Percentiles rank a stretch among this genome's conserved stretches.
Conservation (phyloP, 2,888 invertebrate genomes). For the Lasioglossum figueresi region DNA sequence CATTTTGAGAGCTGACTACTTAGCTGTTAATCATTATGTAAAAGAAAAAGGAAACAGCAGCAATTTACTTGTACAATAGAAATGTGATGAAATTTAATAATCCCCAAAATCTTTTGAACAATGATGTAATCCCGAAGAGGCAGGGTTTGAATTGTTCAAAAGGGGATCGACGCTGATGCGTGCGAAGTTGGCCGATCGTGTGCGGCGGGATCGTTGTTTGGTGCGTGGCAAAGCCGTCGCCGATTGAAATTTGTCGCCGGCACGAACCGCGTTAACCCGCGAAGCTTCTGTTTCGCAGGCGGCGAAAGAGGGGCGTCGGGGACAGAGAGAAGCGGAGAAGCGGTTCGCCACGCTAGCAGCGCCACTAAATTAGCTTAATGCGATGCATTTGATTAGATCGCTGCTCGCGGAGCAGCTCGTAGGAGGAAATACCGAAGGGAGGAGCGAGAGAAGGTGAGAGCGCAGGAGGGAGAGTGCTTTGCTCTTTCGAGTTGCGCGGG, state of each 20-base stretch:
- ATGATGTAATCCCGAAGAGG: too few relatives aligned
- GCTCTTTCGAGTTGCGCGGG: conserved; percentile 73
- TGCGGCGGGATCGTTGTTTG: neutral
- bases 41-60: too few relatives aligned
- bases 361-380: conserved; percentile 80
- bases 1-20: neutral
- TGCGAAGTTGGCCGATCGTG: neutral
- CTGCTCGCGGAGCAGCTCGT: conserved; percentile 55
- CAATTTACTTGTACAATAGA: too few relatives aligned
- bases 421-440: conserved; percentile 56
- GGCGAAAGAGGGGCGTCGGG: conserved; percentile 39
- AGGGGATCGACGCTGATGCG: neutral
- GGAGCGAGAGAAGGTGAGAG: conserved; percentile 39
- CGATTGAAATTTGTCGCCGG: conserved; percentile 62
- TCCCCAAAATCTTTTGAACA: too few relatives aligned
- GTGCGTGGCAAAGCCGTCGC: conserved; percentile 3
- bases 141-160: neutral
- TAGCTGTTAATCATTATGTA: too few relatives aligned
- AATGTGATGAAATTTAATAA: too few relatives aligned
- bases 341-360: conserved; percentile 75
- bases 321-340: conserved; percentile 39
- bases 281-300: conserved; percentile 53
- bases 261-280: conserved; percentile 62
- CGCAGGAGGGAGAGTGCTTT: conserved; percentile 52
- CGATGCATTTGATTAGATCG: conserved; percentile 82